Evolutionary conservation across 2,113 vertebrate genomes (phyloP), one percentile per base, ranked within the genome.

Genomic region (Zosterops japonicus): DNA sequence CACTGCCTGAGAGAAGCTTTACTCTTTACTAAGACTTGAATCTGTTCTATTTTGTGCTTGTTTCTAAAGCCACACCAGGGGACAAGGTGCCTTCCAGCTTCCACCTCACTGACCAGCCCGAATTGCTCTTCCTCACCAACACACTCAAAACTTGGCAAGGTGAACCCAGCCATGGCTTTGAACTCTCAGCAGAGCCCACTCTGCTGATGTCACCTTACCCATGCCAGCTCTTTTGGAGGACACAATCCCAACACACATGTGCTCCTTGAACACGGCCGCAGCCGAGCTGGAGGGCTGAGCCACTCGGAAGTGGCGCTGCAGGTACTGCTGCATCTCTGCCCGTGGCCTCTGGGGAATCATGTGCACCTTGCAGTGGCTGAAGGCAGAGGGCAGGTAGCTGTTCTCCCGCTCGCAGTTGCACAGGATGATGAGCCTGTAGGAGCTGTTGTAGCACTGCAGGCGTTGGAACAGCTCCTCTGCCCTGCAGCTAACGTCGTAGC

Each of bases 141-240:
- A 31, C 3, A 29, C 16, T 41, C 9, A 35, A 5, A 35, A 12
- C 33, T 14, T 8, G 7, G 24, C 56, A 41, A 67, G 56, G 52
- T 10, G 14, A 94, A 11, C 8, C 42, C 76, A 27, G 1, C 27
- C 9, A 21, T 8, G 14, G 8, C 31, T 68, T 24, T 17, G 31
- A 80, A 11, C 61, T 6, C 28, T 6, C 65, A 76, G 67, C 47
- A 83, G 53, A 61, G 31, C 42, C 59, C 12, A 0, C 41, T 21
- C 41, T 8, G 27, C 65, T 12, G 0, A 5, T 0, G n/a, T 52
- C 47, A 41, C 4, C 99, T 97, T 96, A 99, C 99, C 99, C 52
- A 99, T 98, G 29, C 99, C 99, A 7, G 99, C 98, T 96, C 99
- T 98, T 95, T 96, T 94, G 3, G 99, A 99, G 44, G 98, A 97